Conservation (phyloP, 2,113 vertebrate species). For the Paedocypris sp. region DNA sequence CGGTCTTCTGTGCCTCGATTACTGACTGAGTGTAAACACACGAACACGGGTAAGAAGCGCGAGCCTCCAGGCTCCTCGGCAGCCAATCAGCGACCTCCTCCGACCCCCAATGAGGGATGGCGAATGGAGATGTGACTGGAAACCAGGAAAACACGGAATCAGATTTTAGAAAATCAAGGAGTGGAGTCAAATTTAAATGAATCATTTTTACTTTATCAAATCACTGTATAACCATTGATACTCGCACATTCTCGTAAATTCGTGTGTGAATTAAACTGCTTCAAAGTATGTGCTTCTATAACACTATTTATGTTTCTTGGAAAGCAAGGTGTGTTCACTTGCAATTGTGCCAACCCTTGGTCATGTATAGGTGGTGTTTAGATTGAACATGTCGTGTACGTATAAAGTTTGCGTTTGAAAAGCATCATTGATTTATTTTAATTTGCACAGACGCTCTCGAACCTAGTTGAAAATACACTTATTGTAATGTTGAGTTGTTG, state of each 20-base stretch:
- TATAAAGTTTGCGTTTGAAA: too few relatives aligned
- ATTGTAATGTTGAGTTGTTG: too few relatives aligned
- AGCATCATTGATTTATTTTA: too few relatives aligned
- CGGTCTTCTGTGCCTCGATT: slow-evolving; percentile 17
- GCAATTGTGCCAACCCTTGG: too few relatives aligned
- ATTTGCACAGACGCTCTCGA: too few relatives aligned
- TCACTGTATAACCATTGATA: neutral
- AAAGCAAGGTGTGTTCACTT: too few relatives aligned
- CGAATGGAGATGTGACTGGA: slow-evolving; percentile 35
- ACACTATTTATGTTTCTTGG: too few relatives aligned
- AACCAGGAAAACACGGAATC: slow-evolving; percentile 46
- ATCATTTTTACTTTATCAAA: neutral
- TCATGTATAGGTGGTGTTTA: too few relatives aligned
- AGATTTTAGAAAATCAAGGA: neutral
- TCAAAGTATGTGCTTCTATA: too few relatives aligned
- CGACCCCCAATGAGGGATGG: slow-evolving; percentile 42
- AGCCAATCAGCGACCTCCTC: slow-evolving; percentile 58
- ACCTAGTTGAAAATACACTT: too few relatives aligned
- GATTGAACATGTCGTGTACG: too few relatives aligned
- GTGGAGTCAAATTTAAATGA: neutral
- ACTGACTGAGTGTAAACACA: slow-evolving; percentile 60
- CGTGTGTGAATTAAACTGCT: too few relatives aligned
- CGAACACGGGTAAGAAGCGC: slow-evolving; percentile 48
- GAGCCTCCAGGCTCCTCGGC: slow-evolving; percentile 52
- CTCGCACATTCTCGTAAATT: neutral